phyloP scores from a whole-genome alignment of 2,797 vertebrate genomes.

The Acipenser oxyrinchus region DNA sequence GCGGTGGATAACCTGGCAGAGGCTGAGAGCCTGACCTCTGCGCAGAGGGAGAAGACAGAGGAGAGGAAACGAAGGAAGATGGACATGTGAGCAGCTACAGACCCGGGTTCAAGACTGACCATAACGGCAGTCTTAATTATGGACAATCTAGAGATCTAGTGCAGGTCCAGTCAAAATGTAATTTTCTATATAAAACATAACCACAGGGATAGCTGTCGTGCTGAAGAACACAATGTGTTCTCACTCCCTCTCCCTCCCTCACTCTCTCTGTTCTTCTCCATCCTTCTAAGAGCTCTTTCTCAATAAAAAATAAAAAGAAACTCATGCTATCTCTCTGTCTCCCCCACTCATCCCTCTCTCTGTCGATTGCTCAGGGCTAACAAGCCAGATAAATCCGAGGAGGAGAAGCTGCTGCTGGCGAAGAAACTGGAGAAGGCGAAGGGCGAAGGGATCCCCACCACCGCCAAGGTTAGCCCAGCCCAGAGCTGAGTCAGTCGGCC shows the following conservation, averaged over 20 bases:
- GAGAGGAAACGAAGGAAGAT: constrained; percentile 78
- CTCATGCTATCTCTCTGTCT: too few relatives aligned
- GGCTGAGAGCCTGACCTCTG: constrained; percentile 87
- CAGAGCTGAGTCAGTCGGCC: too few relatives aligned
- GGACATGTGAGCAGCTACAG: constrained; percentile 53
- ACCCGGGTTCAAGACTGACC: too few relatives aligned
- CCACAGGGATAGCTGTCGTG: too few relatives aligned
- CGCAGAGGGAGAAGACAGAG: constrained; percentile 88
- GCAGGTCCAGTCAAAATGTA: too few relatives aligned
- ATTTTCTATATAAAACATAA: too few relatives aligned
- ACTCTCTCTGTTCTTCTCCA: not conserved
- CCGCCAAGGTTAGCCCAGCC: constrained; percentile 72
- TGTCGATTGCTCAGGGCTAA: constrained; percentile 54
- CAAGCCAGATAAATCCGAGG: constrained; percentile 77
- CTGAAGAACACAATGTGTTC: too few relatives aligned
- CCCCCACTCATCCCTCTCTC: too few relatives aligned
- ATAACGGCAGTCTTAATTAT: too few relatives aligned
- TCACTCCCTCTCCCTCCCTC: not conserved
- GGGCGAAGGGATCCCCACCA: constrained; percentile 85
- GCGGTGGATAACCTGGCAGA: constrained; percentile 93
- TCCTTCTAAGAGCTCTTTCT: not conserved
- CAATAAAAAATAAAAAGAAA: too few relatives aligned
- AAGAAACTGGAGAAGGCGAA: constrained; percentile 90
- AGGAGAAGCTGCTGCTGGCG: constrained; percentile 72
- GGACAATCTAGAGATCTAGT: too few relatives aligned